These are phyloP conservation scores for Hylia prasina DNA, from an alignment of 2,113 vertebrate genomes.

Conservation along the genomic window DNA sequence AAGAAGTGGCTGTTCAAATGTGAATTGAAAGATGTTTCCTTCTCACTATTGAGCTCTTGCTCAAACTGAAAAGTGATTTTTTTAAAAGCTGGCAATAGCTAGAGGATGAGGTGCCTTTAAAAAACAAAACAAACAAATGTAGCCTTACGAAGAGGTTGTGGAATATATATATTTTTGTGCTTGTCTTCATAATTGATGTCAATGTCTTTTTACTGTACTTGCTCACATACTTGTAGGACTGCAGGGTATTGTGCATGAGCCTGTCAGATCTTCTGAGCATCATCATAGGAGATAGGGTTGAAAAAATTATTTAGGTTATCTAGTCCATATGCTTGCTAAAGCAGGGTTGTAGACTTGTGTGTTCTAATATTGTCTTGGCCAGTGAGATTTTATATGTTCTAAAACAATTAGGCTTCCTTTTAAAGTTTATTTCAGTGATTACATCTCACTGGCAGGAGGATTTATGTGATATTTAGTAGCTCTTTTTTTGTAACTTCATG, in stretches of 20 bases:
- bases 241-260: conserved; percentile 70
- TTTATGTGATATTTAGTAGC: neutral
- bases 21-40: conserved; percentile 74
- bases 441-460: neutral
- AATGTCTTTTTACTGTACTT: conserved; percentile 70
- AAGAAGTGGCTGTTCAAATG: conserved; percentile 77
- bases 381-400: conserved; percentile 12
- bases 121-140: conserved; percentile 68
- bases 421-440: neutral
- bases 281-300: conserved; percentile 12
- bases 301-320: conserved; percentile 2
- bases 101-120: conserved; percentile 79
- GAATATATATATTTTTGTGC: conserved; percentile 65
- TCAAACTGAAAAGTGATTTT: conserved; percentile 60
- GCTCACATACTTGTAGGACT: conserved; percentile 63
- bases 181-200: conserved; percentile 70
- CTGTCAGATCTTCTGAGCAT: conserved; percentile 61
- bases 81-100: conserved; percentile 71
- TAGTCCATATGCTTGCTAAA: conserved; percentile 35
- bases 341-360: neutral
- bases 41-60: conserved; percentile 66
- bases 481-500: neutral
- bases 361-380: conserved; percentile 5
- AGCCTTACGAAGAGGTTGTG: conserved; percentile 75
- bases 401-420: conserved; percentile 8